Evolutionary conservation across 2,797 vertebrate species (phyloP), one percentile per base, ranked within the genome.

Genomic region (Molossus molossus): DNA sequence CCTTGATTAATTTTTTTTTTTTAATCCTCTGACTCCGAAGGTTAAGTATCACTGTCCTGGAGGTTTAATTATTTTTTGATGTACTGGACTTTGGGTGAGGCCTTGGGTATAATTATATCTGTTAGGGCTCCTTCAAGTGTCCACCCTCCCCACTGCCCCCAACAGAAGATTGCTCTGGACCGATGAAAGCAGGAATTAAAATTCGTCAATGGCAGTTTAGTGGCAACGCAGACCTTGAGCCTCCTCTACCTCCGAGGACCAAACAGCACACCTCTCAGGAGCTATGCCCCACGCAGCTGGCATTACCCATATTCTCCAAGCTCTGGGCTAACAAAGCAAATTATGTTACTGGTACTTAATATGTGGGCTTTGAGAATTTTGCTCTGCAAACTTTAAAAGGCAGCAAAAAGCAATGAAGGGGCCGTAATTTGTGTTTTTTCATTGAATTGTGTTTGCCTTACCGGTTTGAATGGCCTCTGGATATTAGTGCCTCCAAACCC

Each of bases 301-400:
- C n/a, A 48, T 60, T 20, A 82, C 20, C 55, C 6, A 48, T 50
- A 60, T 18, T 83, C 85, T 64, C 70, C 6, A 70, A 91, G 29
- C 53, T 64, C 69, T n/a, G 37, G 55, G 70, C 55, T 92, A 86
- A 55, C 37, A 65, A 79, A 82, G 62, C 83, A 85, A 87, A 70
- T 73, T 70, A 81, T 81, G 62, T 87, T 86, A 72, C 3, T 62
- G 53, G 70, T 3, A 20, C n/a, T 79, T 86, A 67, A 60, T 86
- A 82, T 82, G 62, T 80, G 50, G 45, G 37, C 87, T 65, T 84
- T 72, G 76, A 94, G 37, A 91, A n/a, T 45, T 72, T 73, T 72
- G 23, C 77, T 60, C 37, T 33, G 64, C 91, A 91, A 69, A 88
- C 55, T 79, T 82, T 58, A 53, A 85, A 90, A 91, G n/a, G 29